These are phyloP conservation scores for Bombus consobrinus DNA, from an alignment of 1,140 invertebrate genomes.

Conservation along the genomic window DNA sequence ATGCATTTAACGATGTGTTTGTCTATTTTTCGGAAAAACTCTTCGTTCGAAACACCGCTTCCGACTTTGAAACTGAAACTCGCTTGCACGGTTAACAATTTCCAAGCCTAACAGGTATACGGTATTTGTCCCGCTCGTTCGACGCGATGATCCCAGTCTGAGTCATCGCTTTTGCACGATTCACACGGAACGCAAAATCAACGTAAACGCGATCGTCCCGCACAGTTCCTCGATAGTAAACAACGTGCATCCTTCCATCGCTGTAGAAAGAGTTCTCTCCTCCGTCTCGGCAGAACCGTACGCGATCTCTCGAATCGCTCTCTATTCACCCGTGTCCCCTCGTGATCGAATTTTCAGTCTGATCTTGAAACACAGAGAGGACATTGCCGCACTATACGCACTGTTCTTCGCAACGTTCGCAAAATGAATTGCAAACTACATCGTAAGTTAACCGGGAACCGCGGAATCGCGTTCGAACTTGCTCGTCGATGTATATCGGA, in stretches of 20 bases:
- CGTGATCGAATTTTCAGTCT: constrained; percentile 54
- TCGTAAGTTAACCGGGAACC: rapidly evolving
- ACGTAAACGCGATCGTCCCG: neutral
- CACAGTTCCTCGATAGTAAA: neutral
- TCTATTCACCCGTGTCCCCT: neutral
- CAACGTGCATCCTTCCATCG: neutral
- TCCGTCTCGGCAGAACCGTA: neutral
- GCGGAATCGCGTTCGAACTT: neutral
- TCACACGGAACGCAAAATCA: neutral
- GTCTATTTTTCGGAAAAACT: too few relatives aligned
- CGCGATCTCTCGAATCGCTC: constrained; percentile 15
- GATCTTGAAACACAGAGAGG: constrained; percentile 63
- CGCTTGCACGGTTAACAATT: too few relatives aligned
- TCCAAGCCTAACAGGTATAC: too few relatives aligned
- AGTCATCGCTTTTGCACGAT: too few relatives aligned
- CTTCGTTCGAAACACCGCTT: rapidly evolving
- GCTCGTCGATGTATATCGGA: rapidly evolving
- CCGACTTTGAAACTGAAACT: neutral
- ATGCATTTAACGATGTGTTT: too few relatives aligned
- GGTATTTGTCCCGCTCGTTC: rapidly evolving
- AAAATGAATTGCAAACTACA: rapidly evolving
- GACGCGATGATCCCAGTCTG: rapidly evolving
- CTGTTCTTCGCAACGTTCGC: neutral
- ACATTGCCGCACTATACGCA: constrained; percentile 47
- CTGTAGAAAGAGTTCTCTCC: neutral